Percentiles rank a stretch among this genome's conserved stretches.
phyloP scores from a whole-genome alignment of 1,140 invertebrate species.

The Bradynema listronoti region DNA sequence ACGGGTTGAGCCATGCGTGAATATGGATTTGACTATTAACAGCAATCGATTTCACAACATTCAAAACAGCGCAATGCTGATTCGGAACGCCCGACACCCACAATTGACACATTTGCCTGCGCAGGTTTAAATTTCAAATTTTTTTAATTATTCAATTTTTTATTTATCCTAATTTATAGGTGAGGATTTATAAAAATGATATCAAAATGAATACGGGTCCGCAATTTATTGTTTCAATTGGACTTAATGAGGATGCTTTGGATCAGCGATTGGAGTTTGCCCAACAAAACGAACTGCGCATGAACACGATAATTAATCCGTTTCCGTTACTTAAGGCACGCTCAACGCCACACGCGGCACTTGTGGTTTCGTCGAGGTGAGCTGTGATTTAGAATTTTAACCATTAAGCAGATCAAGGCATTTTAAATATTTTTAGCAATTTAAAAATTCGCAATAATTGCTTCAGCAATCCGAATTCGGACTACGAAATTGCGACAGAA shows the following conservation, averaged over 20 bases:
- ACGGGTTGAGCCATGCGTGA: conserved; percentile 73
- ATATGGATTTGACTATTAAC: conserved; percentile 68
- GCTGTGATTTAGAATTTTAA: conserved; percentile 14
- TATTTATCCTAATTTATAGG: conserved; percentile 55
- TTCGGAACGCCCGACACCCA: conserved; percentile 59
- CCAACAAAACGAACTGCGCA: conserved; percentile 74
- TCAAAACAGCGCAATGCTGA: conserved; percentile 62
- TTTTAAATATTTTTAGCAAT: conserved; percentile 67
- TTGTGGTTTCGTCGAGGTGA: conserved; percentile 78
- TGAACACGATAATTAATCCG: conserved; percentile 79
- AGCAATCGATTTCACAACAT: conserved; percentile 82
- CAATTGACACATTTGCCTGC: conserved; percentile 58
- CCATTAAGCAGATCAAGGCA: conserved; percentile 1
- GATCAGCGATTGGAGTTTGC: conserved; percentile 66
- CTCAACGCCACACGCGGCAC: conserved; percentile 64
- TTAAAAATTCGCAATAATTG: conserved; percentile 82
- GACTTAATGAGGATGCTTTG: conserved; percentile 56
- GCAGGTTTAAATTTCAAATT: conserved; percentile 51
- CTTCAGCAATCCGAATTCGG: conserved; percentile 78
- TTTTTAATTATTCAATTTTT: conserved; percentile 16
- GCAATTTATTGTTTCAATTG: conserved; percentile 55
- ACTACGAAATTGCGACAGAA: conserved; percentile 88
- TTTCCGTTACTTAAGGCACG: conserved; percentile 70
- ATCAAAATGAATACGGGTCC: conserved; percentile 54
- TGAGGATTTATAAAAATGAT: conserved; percentile 51